Base-by-base conservation (phyloP, 2,888 invertebrate species). In the Caenorhabditis afra region DNA sequence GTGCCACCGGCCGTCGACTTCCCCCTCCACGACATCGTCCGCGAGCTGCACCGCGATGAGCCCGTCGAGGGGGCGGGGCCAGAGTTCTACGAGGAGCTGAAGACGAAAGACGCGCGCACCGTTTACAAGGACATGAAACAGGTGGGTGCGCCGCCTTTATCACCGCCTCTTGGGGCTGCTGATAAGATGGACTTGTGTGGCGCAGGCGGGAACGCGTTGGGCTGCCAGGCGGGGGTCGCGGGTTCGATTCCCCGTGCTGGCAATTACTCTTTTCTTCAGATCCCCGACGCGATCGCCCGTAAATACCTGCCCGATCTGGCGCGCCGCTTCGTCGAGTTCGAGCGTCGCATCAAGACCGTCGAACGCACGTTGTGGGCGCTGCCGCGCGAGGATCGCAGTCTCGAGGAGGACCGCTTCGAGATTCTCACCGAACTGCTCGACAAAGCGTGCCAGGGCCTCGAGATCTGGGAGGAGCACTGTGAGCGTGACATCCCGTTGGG, bases 381-480 rank as follows among this genome's bases (percentile, higher is more conserved):
- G 62, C 81, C 82, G 16, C 53, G 70, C 10, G 79, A 81, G 47
- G 85, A 86, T 39, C 65, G 75, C 7, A 81, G 84, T 20, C 57
- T 85, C 10, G 86, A 85, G 47, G 87, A 87, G 55, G 85, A 85
- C 71, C 73, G 81, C 16, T 83, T 84, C 52, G 87, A 88, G 75
- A 88, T 88, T 49, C 74, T 88, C 23, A 81, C 82, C 44, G 87
- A 88, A 62, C 71, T 88, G 35, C 80, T 88, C 47, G 88, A 88
- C 79, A 88, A 88, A 76, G 84, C 85, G 14, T 82, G 81, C 39
- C 87, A 88, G 62, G 87, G 85, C 22, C 80, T 88, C 55, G 87
- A 88, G 70, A 87, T 88, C 78, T 82, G 81, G 79, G 87, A 88
- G 57, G 87, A 87, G 62, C 88, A 88, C 68, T 75, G 70, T 79